Conservation (phyloP, 2,888 invertebrate genomes). For the Chrysina gloriosa region DNA sequence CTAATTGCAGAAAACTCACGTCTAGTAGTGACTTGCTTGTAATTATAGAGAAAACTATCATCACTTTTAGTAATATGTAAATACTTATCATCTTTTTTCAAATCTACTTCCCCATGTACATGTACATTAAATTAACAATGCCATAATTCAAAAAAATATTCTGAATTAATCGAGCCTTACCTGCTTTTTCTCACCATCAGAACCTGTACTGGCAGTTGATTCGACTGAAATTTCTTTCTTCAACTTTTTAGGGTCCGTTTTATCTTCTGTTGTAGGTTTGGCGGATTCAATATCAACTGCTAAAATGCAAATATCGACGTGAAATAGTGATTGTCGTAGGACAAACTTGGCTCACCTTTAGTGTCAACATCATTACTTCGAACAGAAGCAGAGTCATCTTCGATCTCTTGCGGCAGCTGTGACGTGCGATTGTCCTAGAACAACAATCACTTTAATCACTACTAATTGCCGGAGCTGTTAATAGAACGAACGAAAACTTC, state of each 20-base stretch:
- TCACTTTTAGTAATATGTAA: neutral
- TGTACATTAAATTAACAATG: too few species aligned
- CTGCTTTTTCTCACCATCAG: constrained; percentile 53
- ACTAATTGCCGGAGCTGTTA: constrained; percentile 7
- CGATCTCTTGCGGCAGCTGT: constrained; percentile 89
- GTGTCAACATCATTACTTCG: constrained; percentile 85
- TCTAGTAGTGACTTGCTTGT: constrained; percentile 25
- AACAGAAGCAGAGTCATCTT: constrained; percentile 90
- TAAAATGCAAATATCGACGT: too few species aligned
- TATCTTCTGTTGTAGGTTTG: constrained; percentile 52
- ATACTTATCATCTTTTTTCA: neutral
- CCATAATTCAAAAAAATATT: neutral
- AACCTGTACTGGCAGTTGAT: constrained; percentile 45
- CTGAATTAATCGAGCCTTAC: constrained; percentile 41
- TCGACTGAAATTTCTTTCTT: constrained; percentile 51
- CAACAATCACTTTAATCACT: constrained; percentile 45
- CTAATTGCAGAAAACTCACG: constrained; percentile 20
- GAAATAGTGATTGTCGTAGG: too few species aligned
- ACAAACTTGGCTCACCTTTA: constrained; percentile 75
- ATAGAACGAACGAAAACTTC: constrained; percentile 13
- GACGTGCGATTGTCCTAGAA: constrained; percentile 89
- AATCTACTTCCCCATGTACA: too few species aligned
- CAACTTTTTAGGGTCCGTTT: constrained; percentile 50
- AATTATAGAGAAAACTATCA: neutral
- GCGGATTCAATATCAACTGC: constrained; percentile 64